Conservation (phyloP, 2,888 invertebrate species). For the Troilus luridus region DNA sequence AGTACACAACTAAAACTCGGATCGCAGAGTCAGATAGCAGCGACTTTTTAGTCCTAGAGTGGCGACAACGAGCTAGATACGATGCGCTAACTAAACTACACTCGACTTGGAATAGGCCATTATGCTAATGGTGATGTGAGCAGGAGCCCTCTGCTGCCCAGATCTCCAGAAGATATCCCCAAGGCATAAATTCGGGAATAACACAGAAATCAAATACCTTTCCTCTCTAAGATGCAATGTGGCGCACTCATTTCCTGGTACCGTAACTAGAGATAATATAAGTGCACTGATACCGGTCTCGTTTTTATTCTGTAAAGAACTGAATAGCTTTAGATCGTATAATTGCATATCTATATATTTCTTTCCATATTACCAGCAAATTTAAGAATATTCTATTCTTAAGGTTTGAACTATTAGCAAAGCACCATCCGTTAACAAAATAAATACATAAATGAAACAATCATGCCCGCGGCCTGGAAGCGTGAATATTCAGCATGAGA, state of each 20-base stretch:
- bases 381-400: too few relatives aligned
- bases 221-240: background rate
- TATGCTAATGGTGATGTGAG: slow-evolving; percentile 26
- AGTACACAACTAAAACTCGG: background rate
- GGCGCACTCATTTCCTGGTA: background rate
- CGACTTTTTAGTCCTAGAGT: background rate
- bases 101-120: background rate
- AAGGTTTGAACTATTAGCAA: too few relatives aligned
- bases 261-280: background rate
- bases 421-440: too few relatives aligned
- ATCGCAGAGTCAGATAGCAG: background rate
- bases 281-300: background rate
- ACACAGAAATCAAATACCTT: slow-evolving; percentile 8
- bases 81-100: background rate
- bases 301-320: background rate
- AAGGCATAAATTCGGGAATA: slow-evolving; percentile 13
- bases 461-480: background rate
- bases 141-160: background rate
- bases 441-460: too few relatives aligned
- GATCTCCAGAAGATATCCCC: background rate
- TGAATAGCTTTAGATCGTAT: background rate
- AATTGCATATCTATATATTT: background rate
- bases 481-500: slow-evolving; percentile 45
- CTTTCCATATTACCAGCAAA: too few relatives aligned
- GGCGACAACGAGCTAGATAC: background rate